Base-by-base conservation (phyloP, 2,797 vertebrate genomes). In the Falco rusticolus region DNA sequence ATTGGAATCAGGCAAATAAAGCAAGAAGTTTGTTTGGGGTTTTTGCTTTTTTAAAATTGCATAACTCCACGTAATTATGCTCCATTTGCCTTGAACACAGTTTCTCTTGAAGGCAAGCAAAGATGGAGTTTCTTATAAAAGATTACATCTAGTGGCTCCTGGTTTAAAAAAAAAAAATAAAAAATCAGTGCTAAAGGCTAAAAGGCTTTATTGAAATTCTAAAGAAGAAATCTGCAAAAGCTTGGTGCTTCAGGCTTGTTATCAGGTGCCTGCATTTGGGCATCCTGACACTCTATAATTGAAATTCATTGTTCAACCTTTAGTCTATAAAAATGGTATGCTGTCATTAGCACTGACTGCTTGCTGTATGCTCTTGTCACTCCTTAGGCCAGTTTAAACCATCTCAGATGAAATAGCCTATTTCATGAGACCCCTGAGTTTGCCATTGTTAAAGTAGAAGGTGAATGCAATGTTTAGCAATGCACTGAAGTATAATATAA, bases 291-390 rank as follows among this genome's bases (percentile, higher is more conserved):
- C 92, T 95, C 94, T 93, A 88, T 96, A 97, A 98, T 96, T 98
- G 98, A 97, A 98, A 98, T 98, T 98, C 96, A 97, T 97, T 97
- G 97, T 96, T 97, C 72, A 93, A 95, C 96, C 97, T 98, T 98
- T 97, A 96, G 95, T 97, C 96, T 97, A 95, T 97, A 96, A 97
- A 97, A 97, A 96, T 76, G 93, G 89, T 93, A 83, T 85, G 77
- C 97, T 97, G 97, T 94, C 97, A 96, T 98, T 97, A 97, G 96
- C 76, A 33, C 90, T 97, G 96, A 93, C 94, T 97, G 92, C 92
- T 94, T 61, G 65, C 97, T 95, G 57, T 97, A 93, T 96, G 96
- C 97, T 98, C 94, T 92, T 97, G 96, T 97, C 84, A 82, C 91
- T 98, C 95, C 94, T 97, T 94, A 77, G 96, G 93, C 96, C 95